These are phyloP conservation scores for Phycodurus eques DNA, from an alignment of 2,113 vertebrate genomes.

Conservation along the genomic window DNA sequence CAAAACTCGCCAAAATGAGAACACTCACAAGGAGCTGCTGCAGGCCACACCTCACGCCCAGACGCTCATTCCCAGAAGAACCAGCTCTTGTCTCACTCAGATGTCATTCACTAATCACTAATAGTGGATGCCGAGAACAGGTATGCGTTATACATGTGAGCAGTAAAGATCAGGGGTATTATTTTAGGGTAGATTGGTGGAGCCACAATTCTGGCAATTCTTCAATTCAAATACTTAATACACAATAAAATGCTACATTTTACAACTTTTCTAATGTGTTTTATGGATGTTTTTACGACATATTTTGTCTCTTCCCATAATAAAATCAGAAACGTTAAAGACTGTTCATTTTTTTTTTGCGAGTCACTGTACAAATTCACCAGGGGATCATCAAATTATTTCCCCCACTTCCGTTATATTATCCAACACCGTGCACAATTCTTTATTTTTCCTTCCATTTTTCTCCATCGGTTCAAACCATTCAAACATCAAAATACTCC, in stretches of 20 bases:
- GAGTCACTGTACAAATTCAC: not conserved
- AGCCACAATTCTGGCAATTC: not conserved
- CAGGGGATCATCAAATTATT: not conserved
- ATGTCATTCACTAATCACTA: too few relatives aligned
- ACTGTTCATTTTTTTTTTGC: not conserved
- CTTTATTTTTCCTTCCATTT: not conserved
- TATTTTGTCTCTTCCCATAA: not conserved
- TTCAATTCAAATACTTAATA: not conserved
- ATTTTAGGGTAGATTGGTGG: too few relatives aligned
- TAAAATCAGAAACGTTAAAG: not conserved
- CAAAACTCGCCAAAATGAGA: too few relatives aligned
- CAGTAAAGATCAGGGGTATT: too few relatives aligned
- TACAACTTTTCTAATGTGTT: conserved; percentile 2
- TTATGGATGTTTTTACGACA: not conserved
- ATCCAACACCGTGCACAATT: not conserved
- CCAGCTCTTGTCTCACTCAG: too few relatives aligned
- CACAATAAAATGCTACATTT: not conserved
- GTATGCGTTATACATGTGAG: too few relatives aligned
- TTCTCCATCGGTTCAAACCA: too few relatives aligned
- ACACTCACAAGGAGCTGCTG: too few relatives aligned
- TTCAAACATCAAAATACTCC: too few relatives aligned
- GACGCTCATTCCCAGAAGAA: too few relatives aligned
- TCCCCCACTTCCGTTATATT: not conserved
- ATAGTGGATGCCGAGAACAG: too few relatives aligned
- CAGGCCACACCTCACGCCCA: too few relatives aligned